Base-by-base conservation (phyloP, 2,888 invertebrate genomes). In the Agonopterix heracliana region DNA sequence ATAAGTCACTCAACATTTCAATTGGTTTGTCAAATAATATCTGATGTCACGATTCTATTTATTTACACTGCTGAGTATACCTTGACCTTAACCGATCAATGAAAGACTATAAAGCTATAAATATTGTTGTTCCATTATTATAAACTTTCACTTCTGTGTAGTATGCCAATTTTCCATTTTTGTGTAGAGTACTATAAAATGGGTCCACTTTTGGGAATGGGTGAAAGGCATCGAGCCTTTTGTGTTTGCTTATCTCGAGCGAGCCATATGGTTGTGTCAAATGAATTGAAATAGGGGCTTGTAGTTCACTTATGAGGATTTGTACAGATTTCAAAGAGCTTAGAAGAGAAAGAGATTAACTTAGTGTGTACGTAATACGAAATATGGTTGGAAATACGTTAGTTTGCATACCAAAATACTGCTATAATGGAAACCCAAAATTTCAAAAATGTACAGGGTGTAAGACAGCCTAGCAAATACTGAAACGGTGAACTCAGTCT, bases 81-180 rank as follows among this genome's bases (percentile, higher is more conserved):
- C 47, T 47, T 47, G 50, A 50, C 46, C 50, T 44, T 47, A 44
- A 36, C 12, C 26, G 12, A 12, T 26, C 5, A 50, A 44, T 46
- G 36, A 13, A 45, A 13, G 13, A 12, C 45, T 26, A 35, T 41
- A 13, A 12, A 11, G 9, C 11, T 47, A 7, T 9, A 34, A 45
- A 49, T 9, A 13, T 41, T 26, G 26, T 26, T 26, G 26, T 26
- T 26, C 36, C 34, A 46, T 44, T 44, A 50, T 46, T 36, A 43
- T 9, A 11, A 34, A 17, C 49, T 50, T 48, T 50, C 48, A 36
- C 47, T 47, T 40, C 34, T 45, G 12, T 17, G 13, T n/a, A 26
- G 26, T 26, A 26, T 26, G 26, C 26, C 26, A 26, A 54, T 57
- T 60, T 60, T 55, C 58, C 55, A 54, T 55, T 49, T 53, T 47